phyloP scores from a whole-genome alignment of 2,888 invertebrate species.

The Malthinus flaveolus region DNA sequence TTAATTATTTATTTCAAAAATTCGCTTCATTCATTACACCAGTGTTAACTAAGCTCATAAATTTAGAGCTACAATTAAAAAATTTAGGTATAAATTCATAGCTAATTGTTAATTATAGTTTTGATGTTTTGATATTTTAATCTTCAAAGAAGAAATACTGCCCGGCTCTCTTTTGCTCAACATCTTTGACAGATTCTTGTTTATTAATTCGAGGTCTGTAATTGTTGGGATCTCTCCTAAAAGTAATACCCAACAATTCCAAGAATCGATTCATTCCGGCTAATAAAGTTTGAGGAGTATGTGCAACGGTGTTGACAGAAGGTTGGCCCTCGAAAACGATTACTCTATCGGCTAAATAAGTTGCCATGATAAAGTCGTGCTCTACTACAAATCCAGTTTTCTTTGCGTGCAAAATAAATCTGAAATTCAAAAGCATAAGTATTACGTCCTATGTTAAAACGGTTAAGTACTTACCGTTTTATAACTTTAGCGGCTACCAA shows the following conservation, averaged over 20 bases:
- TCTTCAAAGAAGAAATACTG: constrained; percentile 99
- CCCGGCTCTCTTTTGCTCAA: constrained; percentile 95
- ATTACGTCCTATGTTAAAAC: background rate
- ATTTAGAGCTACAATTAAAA: too few species aligned
- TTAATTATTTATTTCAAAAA: background rate
- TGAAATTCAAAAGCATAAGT: constrained; percentile 45
- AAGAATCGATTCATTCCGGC: constrained; percentile 99
- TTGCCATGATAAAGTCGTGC: constrained; percentile 99
- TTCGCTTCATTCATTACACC: background rate
- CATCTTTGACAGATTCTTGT: constrained; percentile 93
- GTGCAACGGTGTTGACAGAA: constrained; percentile 86
- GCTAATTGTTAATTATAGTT: constrained; percentile 29
- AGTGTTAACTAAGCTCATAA: too few species aligned
- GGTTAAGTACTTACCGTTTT: constrained; percentile 69
- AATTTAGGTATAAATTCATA: too few species aligned
- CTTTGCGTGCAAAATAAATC: constrained; percentile 97
- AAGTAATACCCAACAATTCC: constrained; percentile 93
- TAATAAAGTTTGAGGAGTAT: constrained; percentile 88
- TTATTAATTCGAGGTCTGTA: constrained; percentile 98
- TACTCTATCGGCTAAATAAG: constrained; percentile 96
- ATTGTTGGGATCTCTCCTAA: constrained; percentile 98
- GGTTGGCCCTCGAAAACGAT: constrained; percentile 97
- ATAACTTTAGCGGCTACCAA: constrained; percentile 99
- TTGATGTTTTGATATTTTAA: constrained; percentile 50
- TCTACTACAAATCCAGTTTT: constrained; percentile 99